These are phyloP conservation scores for Idaea dimidiata DNA, from an alignment of 2,888 invertebrate species.

Conservation along the genomic window DNA sequence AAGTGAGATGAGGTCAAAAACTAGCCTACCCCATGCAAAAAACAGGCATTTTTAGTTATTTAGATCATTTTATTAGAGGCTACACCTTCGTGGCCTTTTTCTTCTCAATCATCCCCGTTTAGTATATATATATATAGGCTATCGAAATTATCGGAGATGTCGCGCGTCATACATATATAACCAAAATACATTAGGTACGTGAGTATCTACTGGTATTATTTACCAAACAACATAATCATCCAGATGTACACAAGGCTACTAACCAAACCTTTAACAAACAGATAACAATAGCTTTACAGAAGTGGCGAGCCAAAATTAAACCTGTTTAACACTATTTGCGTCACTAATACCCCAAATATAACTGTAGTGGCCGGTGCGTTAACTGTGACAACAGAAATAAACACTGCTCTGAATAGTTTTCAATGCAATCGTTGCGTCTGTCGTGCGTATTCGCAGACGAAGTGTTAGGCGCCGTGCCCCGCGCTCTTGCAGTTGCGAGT, in stretches of 20 bases:
- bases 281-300: conserved; percentile 64
- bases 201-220: conserved; percentile 18
- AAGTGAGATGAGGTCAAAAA: too few relatives aligned
- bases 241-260: conserved; percentile 26
- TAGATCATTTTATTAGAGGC: too few relatives aligned
- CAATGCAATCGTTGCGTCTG: conserved; percentile 53
- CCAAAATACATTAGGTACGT: neutral
- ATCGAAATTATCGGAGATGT: too few relatives aligned
- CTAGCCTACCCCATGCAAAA: too few relatives aligned
- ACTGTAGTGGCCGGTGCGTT: conserved; percentile 50
- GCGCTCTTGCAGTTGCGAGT: conserved; percentile 12
- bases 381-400: conserved; percentile 75
- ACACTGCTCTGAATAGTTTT: conserved; percentile 68
- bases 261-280: conserved; percentile 32
- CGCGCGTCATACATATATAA: too few relatives aligned
- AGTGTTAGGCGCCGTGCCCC: conserved; percentile 5
- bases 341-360: conserved; percentile 76
- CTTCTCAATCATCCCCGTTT: too few relatives aligned
- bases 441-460: conserved; percentile 27
- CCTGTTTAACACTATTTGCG: conserved; percentile 72
- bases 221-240: conserved; percentile 29
- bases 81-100: too few relatives aligned
- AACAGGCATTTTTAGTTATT: too few relatives aligned
- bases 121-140: too few relatives aligned
- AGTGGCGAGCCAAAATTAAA: conserved; percentile 64